phyloP scores from a whole-genome alignment of 2,797 vertebrate species.

The Leptatherina wallacei region DNA sequence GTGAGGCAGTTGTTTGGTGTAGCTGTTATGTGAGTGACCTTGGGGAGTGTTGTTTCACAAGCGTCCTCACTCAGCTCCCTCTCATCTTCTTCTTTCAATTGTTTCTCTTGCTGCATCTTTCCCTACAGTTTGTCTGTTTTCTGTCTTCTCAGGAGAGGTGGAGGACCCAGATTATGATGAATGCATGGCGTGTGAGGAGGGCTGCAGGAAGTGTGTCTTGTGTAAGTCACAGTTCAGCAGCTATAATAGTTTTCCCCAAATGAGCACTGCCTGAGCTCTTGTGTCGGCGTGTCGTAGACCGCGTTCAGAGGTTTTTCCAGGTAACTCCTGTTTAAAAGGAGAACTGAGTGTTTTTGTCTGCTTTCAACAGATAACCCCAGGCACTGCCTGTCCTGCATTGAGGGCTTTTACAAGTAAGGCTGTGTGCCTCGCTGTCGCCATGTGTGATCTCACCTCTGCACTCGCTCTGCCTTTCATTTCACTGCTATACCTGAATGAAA shows the following conservation, averaged over 20 bases:
- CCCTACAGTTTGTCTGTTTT: neutral
- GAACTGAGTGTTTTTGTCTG: slow-evolving; percentile 67
- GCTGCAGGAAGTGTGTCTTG: slow-evolving; percentile 88
- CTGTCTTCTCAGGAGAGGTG: slow-evolving; percentile 83
- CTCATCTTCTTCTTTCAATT: neutral
- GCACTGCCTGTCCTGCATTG: slow-evolving; percentile 87
- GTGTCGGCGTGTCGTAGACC: slow-evolving; percentile 22
- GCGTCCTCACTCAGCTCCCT: neutral
- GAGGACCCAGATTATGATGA: slow-evolving; percentile 88
- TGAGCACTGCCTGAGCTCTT: slow-evolving; percentile 12
- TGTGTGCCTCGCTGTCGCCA: slow-evolving; percentile 62
- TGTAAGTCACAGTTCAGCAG: slow-evolving; percentile 80
- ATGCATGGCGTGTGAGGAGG: slow-evolving; percentile 89
- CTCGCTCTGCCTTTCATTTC: slow-evolving; percentile 46
- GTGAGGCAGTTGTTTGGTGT: neutral
- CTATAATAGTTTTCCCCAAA: slow-evolving; percentile 14
- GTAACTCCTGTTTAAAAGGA: slow-evolving; percentile 42
- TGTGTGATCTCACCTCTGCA: slow-evolving; percentile 62
- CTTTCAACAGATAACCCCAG: slow-evolving; percentile 88
- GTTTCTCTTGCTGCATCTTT: slow-evolving; percentile 7
- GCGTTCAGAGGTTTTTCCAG: slow-evolving; percentile 23
- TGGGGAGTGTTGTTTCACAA: slow-evolving; percentile 1
- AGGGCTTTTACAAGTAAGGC: slow-evolving; percentile 92
- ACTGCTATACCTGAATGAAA: slow-evolving; percentile 33
- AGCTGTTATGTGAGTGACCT: slow-evolving; percentile 12